Conservation (phyloP, 2,888 invertebrate species). For the Andricus curvator region DNA sequence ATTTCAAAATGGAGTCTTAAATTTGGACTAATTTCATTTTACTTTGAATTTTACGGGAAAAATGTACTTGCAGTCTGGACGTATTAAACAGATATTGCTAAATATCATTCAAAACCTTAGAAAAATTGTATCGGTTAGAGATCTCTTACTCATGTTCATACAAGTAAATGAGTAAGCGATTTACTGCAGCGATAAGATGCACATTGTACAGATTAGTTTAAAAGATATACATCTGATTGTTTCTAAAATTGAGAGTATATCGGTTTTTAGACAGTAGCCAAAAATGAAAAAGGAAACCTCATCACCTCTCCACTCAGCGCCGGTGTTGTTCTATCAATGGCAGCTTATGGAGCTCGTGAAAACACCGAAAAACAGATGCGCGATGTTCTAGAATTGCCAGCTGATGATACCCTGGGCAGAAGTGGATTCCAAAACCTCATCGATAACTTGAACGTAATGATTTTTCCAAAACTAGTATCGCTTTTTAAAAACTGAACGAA, state of each 20-base stretch:
- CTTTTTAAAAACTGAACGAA: too few relatives aligned
- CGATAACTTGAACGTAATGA: too few relatives aligned
- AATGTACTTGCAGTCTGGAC: not conserved
- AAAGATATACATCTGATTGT: too few relatives aligned
- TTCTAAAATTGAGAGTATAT: not conserved
- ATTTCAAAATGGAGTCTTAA: too few relatives aligned
- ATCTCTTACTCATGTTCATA: not conserved
- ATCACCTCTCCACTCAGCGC: conserved; percentile 73
- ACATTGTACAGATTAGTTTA: too few relatives aligned
- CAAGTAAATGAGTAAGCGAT: not conserved
- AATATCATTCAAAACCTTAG: too few relatives aligned
- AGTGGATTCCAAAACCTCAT: too few relatives aligned
- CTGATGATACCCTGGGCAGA: too few relatives aligned
- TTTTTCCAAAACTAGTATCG: not conserved
- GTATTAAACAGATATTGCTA: not conserved
- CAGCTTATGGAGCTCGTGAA: conserved; percentile 65
- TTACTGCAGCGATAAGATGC: not conserved
- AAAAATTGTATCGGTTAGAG: too few relatives aligned
- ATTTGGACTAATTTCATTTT: too few relatives aligned
- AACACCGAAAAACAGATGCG: conserved; percentile 64
- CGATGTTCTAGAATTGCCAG: conserved; percentile 59
- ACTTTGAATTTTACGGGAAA: too few relatives aligned
- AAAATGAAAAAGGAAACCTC: conserved; percentile 59
- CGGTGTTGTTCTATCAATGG: conserved; percentile 71
- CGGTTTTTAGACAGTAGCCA: conserved; percentile 56